A percentile compares a stretch with the other conserved stretches of the same genome.
phyloP scores from a whole-genome alignment of 1,140 invertebrate species.

The Platyscapa corneri region DNA sequence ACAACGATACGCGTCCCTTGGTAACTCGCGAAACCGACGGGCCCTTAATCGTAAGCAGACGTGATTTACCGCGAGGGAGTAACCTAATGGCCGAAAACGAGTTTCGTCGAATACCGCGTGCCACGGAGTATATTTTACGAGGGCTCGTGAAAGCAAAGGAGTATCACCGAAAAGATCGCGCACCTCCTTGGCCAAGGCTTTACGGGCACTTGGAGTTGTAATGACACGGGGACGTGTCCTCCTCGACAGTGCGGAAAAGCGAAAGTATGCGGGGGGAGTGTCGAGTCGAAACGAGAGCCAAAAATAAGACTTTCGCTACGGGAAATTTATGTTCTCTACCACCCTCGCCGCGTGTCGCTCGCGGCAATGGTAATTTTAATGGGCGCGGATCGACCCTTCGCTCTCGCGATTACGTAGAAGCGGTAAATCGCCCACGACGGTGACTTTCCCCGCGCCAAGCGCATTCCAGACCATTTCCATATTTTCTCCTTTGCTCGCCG shows the following conservation, averaged over 20 bases:
- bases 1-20: neutral
- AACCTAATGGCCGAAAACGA: no score
- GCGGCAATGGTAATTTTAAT: constrained; percentile 45
- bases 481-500: constrained; percentile 37
- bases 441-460: constrained; percentile 35
- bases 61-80: neutral
- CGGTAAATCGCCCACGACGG: constrained; percentile 30
- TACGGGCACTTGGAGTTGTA: no score
- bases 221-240: no score
- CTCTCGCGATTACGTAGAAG: neutral
- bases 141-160: neutral
- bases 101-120: no score
- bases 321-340: neutral
- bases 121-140: neutral
- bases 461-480: constrained; percentile 45
- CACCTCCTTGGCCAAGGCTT: no score
- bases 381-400: constrained; percentile 1
- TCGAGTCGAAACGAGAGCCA: neutral
- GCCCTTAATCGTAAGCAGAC: no score
- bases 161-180: neutral
- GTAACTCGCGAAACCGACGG: no score
- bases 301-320: neutral
- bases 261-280: neutral
- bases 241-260: neutral
- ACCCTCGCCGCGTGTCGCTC: neutral